Evolutionary conservation across 2,888 invertebrate species (phyloP), one percentile per base, ranked within the genome.

Genomic region (Tenodera sinensis): DNA sequence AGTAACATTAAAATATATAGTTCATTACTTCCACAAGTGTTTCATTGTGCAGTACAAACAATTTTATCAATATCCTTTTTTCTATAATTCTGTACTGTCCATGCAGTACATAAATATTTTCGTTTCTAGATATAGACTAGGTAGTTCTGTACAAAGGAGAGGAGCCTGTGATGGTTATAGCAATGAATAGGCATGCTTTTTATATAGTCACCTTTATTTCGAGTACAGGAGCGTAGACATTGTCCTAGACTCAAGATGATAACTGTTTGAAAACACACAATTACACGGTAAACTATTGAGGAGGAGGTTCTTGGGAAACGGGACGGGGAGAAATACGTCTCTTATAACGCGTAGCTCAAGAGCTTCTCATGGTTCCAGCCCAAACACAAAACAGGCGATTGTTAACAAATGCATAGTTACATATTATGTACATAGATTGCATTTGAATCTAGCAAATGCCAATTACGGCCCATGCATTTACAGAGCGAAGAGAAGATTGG

Each of bases 191-290:
- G 54, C 54, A 71, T 8, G 25, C 6, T 71, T 71, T 54, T 71
- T 71, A 71, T 71, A 71, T 88, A 83, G 83, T 42, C 42, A 84
- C 54, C 84, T 88, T 88, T 88, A 88, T 88, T 85, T 88, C 71
- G 85, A 85, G 71, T 85, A 88, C 88, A 88, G 89, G 83, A 89
- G 47, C 47, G 85, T 34, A 86, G 85, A 82, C 87, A 81, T 28
- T 87, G 34, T 81, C 28, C 87, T 81, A 87, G 87, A 82, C 4
- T 81, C 30, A 82, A 87, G 82, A 83, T 83, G 25, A 84, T 88
- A 88, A 88, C 42, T 84, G 88, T 28, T 84, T 85, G 28, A 84
- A 85, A 83, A 89, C 82, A 89, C 86, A 89, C 81, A 82, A 42
- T 34, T 83, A 86, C 85, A 88, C 84, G 30, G 47, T 84, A 88